These are phyloP conservation scores for Manis crassicaudata DNA, from an alignment of 2,797 vertebrate species.

Conservation along the genomic window DNA sequence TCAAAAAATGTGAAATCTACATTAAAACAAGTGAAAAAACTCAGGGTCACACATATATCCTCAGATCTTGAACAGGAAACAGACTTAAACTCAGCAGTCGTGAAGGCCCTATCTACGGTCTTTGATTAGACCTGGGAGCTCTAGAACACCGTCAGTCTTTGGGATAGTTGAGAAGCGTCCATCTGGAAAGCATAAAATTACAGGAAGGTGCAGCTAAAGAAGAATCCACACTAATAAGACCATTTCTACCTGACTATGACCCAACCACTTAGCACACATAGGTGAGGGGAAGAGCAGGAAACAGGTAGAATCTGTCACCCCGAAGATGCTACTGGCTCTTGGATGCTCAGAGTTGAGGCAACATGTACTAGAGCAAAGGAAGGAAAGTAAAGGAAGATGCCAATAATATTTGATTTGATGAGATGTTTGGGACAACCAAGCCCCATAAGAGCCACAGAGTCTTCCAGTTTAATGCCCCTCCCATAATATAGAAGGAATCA, in stretches of 20 bases:
- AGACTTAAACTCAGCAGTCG: not conserved
- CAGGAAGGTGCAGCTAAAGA: not conserved
- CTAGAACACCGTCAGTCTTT: not conserved
- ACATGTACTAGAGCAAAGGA: not conserved
- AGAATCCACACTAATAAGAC: rapidly evolving
- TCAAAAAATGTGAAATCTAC: not conserved
- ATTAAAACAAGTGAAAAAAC: not conserved
- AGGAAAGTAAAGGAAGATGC: not conserved
- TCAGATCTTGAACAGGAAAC: not conserved
- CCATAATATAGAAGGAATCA: not conserved
- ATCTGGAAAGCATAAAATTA: not conserved
- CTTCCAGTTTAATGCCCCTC: not conserved
- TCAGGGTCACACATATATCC: not conserved
- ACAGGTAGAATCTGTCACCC: not conserved
- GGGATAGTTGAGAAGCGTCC: not conserved
- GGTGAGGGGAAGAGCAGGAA: not conserved
- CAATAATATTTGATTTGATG: not conserved
- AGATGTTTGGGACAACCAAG: not conserved
- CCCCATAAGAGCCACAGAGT: not conserved
- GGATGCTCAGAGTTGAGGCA: not conserved
- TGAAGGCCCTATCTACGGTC: not conserved
- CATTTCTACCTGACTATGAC: not conserved
- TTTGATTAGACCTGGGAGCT: not conserved
- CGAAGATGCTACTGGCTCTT: not conserved
- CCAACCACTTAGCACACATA: not conserved